Evolutionary conservation across 2,888 invertebrate species (phyloP).

Genomic region (Leptopilina drosophilae): DNA sequence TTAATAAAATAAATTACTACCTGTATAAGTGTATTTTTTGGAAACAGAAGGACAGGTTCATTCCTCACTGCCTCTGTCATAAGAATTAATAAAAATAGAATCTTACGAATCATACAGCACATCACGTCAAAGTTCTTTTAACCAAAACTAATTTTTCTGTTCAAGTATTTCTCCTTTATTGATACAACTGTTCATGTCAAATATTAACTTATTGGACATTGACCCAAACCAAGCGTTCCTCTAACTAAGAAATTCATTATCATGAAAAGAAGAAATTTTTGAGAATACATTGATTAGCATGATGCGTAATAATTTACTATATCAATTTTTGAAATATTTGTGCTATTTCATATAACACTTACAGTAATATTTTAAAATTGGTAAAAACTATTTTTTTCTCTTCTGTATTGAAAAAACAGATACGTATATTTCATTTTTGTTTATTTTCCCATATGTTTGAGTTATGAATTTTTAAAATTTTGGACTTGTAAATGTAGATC

Average conservation of each 20-base stretch:
- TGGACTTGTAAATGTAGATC: too few relatives aligned
- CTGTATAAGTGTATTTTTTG: conserved; percentile 68
- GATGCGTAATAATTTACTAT: too few relatives aligned
- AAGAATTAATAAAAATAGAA: conserved; percentile 51
- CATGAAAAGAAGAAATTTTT: too few relatives aligned
- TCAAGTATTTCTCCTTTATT: conserved; percentile 57
- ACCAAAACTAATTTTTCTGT: conserved; percentile 50
- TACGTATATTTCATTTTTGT: too few relatives aligned
- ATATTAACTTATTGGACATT: conserved; percentile 67
- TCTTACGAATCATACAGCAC: conserved; percentile 60
- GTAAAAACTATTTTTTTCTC: too few relatives aligned
- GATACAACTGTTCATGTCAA: conserved; percentile 61
- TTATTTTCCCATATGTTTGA: too few relatives aligned
- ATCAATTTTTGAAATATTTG: too few relatives aligned
- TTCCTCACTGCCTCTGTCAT: conserved; percentile 51
- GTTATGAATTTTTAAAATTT: too few relatives aligned
- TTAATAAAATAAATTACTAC: conserved; percentile 59
- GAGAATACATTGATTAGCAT: too few relatives aligned
- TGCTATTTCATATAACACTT: too few relatives aligned
- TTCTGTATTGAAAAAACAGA: too few relatives aligned
- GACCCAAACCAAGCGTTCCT: conserved; percentile 42
- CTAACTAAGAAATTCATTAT: conserved; percentile 3
- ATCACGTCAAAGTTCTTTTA: conserved; percentile 56
- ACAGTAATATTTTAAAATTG: too few relatives aligned
- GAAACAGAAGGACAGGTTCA: conserved; percentile 65